Percentiles rank a stretch among this genome's conserved stretches.
Conservation (phyloP, 1,140 invertebrate species). For the Drosophila repleta region DNA sequence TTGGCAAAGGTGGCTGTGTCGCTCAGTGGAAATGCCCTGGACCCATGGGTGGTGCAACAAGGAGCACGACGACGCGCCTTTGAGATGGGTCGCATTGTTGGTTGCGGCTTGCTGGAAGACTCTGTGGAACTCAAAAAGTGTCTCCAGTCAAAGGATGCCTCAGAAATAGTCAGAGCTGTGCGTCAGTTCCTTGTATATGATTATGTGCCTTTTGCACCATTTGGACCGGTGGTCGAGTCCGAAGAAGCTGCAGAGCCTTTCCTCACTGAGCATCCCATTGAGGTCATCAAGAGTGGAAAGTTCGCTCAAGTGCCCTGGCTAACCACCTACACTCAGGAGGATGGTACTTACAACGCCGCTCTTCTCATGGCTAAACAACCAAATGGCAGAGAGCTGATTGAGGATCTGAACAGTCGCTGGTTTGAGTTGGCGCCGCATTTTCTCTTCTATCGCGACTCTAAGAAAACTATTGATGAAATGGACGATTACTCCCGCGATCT, state of each 20-base stretch:
- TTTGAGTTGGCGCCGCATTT: slow-evolving; percentile 39
- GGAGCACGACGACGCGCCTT: slow-evolving; percentile 85
- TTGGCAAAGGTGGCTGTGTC: slow-evolving; percentile 62
- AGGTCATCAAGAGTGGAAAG: slow-evolving; percentile 83
- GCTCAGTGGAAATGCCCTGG: slow-evolving; percentile 59
- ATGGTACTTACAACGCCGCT: slow-evolving; percentile 85
- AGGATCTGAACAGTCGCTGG: slow-evolving; percentile 36
- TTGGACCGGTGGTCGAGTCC: slow-evolving; percentile 86
- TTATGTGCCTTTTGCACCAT: slow-evolving; percentile 86
- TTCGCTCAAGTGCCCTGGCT: slow-evolving; percentile 85
- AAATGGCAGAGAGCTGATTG: slow-evolving; percentile 28
- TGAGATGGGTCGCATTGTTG: slow-evolving; percentile 84
- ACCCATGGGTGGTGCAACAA: slow-evolving; percentile 81
- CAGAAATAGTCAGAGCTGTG: slow-evolving; percentile 46
- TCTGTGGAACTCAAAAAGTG: slow-evolving; percentile 85
- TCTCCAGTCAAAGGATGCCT: slow-evolving; percentile 84
- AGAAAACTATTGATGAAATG: slow-evolving; percentile 30
- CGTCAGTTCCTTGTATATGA: slow-evolving; percentile 75
- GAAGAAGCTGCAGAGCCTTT: slow-evolving; percentile 79
- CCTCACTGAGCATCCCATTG: slow-evolving; percentile 84
- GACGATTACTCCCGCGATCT: slow-evolving; percentile 32
- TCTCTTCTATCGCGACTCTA: slow-evolving; percentile 42
- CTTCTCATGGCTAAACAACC: slow-evolving; percentile 39
- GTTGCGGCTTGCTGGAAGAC: slow-evolving; percentile 48
- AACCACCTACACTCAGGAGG: slow-evolving; percentile 84